Evolutionary conservation across 2,888 invertebrate genomes (phyloP).

Genomic region (Dolomedes plantarius): DNA sequence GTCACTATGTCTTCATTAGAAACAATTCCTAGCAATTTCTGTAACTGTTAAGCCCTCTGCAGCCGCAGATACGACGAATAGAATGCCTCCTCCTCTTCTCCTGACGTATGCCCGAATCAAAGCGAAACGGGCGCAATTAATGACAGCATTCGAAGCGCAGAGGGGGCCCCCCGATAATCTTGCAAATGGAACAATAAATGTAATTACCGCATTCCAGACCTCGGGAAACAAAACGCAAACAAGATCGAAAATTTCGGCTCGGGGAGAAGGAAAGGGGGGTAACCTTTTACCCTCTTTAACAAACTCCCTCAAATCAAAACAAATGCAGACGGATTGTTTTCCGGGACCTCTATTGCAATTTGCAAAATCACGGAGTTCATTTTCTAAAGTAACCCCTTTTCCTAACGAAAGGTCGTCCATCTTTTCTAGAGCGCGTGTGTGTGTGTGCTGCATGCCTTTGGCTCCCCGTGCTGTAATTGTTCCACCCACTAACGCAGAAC

Average conservation of each 20-base stretch:
- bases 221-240: slow-evolving; percentile 34
- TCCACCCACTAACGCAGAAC: slow-evolving; percentile 39
- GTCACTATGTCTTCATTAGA: slow-evolving; percentile 18
- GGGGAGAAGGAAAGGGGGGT: background rate
- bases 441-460: background rate
- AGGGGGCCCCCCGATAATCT: slow-evolving; percentile 56
- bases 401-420: slow-evolving; percentile 64
- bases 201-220: slow-evolving; percentile 60
- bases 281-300: slow-evolving; percentile 57
- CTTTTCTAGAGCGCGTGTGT: slow-evolving; percentile 1
- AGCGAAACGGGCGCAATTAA: slow-evolving; percentile 47
- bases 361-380: slow-evolving; percentile 66
- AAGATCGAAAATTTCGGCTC: slow-evolving; percentile 51
- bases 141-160: slow-evolving; percentile 55
- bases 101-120: slow-evolving; percentile 4
- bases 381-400: slow-evolving; percentile 68
- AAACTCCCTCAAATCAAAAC: slow-evolving; percentile 50
- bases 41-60: background rate
- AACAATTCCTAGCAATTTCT: slow-evolving; percentile 1
- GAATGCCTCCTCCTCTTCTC: background rate
- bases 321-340: slow-evolving; percentile 67
- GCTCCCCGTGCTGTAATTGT: slow-evolving; percentile 53
- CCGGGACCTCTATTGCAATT: slow-evolving; percentile 47
- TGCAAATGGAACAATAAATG: slow-evolving; percentile 69
- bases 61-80: slow-evolving; percentile 6